Evolutionary conservation across 2,888 invertebrate species (phyloP).

Genomic region (Acrocyrtus sp.): DNA sequence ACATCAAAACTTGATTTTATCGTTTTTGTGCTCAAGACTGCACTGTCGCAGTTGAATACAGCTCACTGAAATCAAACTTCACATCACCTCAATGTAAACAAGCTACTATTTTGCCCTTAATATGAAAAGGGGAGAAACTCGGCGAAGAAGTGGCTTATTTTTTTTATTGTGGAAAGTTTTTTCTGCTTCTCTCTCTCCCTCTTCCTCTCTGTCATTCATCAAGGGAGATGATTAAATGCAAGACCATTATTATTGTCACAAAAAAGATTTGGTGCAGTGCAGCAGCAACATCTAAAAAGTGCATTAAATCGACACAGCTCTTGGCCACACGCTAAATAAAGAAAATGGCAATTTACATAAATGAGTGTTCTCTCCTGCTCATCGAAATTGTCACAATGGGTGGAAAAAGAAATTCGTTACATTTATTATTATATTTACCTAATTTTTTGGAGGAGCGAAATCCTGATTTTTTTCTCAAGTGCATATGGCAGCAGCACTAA

Average conservation of each 20-base stretch:
- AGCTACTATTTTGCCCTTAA: no score
- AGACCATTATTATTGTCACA: constrained; percentile 2
- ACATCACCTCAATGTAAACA: no score
- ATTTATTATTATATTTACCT: constrained; percentile 51
- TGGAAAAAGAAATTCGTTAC: constrained; percentile 42
- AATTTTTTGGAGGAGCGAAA: constrained; percentile 46
- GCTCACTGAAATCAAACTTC: no score
- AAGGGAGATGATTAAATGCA: constrained; percentile 14
- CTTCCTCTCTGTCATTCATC: constrained; percentile 32
- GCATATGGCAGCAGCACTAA: not conserved
- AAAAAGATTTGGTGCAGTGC: not conserved
- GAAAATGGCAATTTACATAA: not conserved
- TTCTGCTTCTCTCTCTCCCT: constrained; percentile 9
- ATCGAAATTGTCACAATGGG: constrained; percentile 28
- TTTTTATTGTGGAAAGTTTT: constrained; percentile 35
- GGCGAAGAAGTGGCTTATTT: constrained; percentile 31
- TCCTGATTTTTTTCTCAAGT: constrained; percentile 51
- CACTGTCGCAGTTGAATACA: no score
- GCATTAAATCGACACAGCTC: not conserved
- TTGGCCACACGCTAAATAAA: not conserved
- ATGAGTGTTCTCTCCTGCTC: constrained; percentile 27
- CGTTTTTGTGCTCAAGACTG: no score
- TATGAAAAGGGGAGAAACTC: constrained; percentile 46
- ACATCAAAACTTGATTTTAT: no score
- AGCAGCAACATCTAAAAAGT: not conserved